Percentiles rank a stretch among this genome's conserved stretches.
phyloP scores from a whole-genome alignment of 35 echinoderm and acorn worm genomes.

The Nesometra sesokonis region DNA sequence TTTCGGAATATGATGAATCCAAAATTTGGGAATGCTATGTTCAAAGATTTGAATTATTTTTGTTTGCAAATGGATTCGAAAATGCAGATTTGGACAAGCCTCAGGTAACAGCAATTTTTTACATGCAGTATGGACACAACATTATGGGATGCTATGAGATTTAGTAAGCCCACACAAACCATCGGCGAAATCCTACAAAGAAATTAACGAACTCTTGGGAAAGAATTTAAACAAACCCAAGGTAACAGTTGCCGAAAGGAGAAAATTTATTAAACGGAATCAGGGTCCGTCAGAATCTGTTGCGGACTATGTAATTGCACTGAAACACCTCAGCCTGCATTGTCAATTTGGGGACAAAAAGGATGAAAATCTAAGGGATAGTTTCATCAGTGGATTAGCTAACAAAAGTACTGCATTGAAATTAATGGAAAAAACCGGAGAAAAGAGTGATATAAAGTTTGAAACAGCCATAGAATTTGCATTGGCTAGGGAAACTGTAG shows the following conservation, averaged over 20 bases:
- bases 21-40: too few relatives aligned
- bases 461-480: too few relatives aligned
- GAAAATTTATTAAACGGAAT: background rate
- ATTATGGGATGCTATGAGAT: slow-evolving; percentile 2
- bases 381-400: too few relatives aligned
- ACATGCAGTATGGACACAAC: background rate
- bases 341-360: background rate
- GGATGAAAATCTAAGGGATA: too few relatives aligned
- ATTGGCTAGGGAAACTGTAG: too few relatives aligned
- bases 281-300: background rate
- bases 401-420: background rate
- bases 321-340: too few relatives aligned
- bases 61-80: too few relatives aligned
- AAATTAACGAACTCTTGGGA: background rate
- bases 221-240: background rate
- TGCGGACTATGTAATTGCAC: slow-evolving; percentile 2
- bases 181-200: background rate
- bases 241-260: background rate
- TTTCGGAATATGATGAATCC: too few relatives aligned
- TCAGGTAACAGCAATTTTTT: background rate
- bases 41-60: too few relatives aligned
- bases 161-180: background rate
- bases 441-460: too few relatives aligned
- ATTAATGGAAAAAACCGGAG: too few relatives aligned
- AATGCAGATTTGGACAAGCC: too few relatives aligned